Base-by-base conservation (phyloP, 2,888 invertebrate genomes). In the Trichopoda pennipes region DNA sequence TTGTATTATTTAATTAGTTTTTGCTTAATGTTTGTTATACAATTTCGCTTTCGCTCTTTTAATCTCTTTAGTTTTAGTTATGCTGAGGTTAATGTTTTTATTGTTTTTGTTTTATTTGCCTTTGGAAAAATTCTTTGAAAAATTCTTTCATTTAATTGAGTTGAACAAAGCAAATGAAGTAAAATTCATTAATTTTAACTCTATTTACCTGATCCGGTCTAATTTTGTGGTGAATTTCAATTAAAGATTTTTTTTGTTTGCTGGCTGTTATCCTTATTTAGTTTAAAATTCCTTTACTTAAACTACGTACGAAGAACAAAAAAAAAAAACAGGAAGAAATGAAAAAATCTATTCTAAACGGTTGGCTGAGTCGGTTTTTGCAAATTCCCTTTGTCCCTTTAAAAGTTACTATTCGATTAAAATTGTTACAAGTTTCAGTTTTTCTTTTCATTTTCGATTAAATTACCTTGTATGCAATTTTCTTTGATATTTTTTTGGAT, bases 171-270 rank as follows among this genome's bases (percentile, higher is more conserved):
- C 12, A 38, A 12, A 44, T n/a, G 42, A 44, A 44, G 14, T 69
- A 21, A 32, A 63, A 28, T 53, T 55, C 8, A 28, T 74, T 80
- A 60, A 17, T 12, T 58, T 60, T 56, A 55, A 66, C 66, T 64
- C 70, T 60, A 61, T 73, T 76, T 44, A 73, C 56, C 61, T 68
- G 72, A 49, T 73, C 55, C 55, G 55, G 61, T 77, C 23, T 73
- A 77, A 73, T 81, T 80, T 75, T 70, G 74, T 53, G 80, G 75
- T 66, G 55, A 70, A 75, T 80, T 81, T 81, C 72, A 76, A 81
- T 81, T 76, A 61, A 21, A 38, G 4, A 61, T 61, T 72, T 17
- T 35, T 60, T 32, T 28, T n/a, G n/a, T n/a, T n/a, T n/a, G n/a
- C 2, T 12, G 9, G 0, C 14, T 58, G 1, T 12, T 55, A 38